Percentiles rank a stretch among this genome's conserved stretches.
Conservation (phyloP, 2,113 vertebrate genomes). For the Cricetomys ansorgei region DNA sequence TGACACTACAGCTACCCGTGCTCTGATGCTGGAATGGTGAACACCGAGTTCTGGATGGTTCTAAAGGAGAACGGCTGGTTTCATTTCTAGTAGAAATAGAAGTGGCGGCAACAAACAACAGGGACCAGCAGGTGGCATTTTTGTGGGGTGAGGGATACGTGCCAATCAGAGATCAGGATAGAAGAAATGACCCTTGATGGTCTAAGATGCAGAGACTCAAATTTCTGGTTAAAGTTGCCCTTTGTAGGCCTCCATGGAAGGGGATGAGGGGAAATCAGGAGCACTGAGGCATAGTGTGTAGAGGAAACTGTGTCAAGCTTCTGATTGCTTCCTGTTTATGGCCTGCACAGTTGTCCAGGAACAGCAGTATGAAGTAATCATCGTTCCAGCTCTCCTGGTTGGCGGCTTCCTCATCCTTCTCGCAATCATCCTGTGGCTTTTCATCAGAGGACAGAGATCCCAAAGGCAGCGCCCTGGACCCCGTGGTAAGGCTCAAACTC, state of each 20-base stretch:
- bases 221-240: neutral
- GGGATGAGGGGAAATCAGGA: too few relatives aligned
- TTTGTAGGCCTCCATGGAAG: neutral
- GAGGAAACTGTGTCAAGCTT: neutral
- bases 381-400: constrained; percentile 86
- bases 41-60: neutral
- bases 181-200: neutral
- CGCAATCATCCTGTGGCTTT: constrained; percentile 87
- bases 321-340: constrained; percentile 1
- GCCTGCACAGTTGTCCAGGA: constrained; percentile 81
- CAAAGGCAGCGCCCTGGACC: constrained; percentile 64
- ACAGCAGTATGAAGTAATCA: constrained; percentile 85
- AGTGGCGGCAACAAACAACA: neutral
- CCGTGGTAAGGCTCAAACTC: constrained; percentile 47
- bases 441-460: constrained; percentile 80
- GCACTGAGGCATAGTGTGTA: neutral
- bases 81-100: constrained; percentile 15
- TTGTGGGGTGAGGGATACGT: neutral
- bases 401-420: constrained; percentile 83
- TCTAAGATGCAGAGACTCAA: neutral
- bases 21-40: neutral
- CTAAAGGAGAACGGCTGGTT: neutral
- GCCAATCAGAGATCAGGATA: neutral
- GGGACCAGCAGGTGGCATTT: neutral
- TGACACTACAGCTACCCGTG: neutral